Conservation (phyloP, 2,888 invertebrate genomes). For the Embidobia sp. region DNA sequence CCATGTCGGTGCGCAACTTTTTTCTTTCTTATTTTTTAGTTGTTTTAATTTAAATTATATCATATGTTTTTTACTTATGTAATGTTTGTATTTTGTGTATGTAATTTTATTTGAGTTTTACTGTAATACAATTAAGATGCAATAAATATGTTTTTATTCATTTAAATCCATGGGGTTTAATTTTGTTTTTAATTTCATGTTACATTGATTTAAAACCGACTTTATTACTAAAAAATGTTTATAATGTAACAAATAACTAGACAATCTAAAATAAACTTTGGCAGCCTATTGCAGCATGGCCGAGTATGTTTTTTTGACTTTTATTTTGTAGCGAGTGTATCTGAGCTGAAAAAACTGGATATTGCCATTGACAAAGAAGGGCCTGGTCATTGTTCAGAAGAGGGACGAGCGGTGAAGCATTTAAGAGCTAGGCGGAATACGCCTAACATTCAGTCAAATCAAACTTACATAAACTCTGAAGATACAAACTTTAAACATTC, state of each 20-base stretch:
- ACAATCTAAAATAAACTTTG: conserved; percentile 55
- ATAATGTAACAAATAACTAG: conserved; percentile 12
- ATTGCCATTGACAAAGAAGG: conserved; percentile 74
- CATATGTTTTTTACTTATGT: no score
- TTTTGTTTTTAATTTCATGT: neutral
- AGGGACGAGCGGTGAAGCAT: conserved; percentile 74
- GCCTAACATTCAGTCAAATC: conserved; percentile 73
- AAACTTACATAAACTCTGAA: conserved; percentile 72
- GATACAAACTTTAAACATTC: conserved; percentile 71
- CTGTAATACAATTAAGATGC: no score
- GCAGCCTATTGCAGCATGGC: conserved; percentile 78
- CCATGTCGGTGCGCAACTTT: no score
- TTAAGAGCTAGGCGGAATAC: conserved; percentile 74
- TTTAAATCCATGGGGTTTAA: neutral
- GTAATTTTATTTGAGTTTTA: no score
- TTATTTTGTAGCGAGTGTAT: conserved; percentile 79
- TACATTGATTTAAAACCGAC: no score
- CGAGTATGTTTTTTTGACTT: conserved; percentile 76
- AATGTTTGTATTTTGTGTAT: no score
- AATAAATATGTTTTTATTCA: neutral
- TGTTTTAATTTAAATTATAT: no score
- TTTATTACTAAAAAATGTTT: no score
- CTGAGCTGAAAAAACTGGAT: conserved; percentile 80
- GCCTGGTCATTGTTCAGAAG: conserved; percentile 72
- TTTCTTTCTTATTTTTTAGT: no score